Evolutionary conservation across 2,113 vertebrate genomes (phyloP).

Genomic region (Acrocephalus arundinaceus): DNA sequence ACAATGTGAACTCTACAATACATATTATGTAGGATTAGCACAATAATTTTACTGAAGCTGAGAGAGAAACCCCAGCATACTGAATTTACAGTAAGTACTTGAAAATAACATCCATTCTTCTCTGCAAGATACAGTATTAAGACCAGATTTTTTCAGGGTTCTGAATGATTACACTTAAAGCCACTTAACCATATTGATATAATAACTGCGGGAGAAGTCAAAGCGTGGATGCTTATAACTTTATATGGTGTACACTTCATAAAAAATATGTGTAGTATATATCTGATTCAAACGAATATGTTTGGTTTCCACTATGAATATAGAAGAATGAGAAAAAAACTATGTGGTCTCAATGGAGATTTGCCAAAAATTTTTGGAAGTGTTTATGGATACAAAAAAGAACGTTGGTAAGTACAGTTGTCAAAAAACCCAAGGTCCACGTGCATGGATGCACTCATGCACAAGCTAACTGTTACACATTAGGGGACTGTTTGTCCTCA

Average conservation of each 20-base stretch:
- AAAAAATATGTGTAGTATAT: neutral
- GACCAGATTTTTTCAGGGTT: slow-evolving; percentile 48
- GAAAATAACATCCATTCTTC: neutral
- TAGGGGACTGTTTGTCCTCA: neutral
- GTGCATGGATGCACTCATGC: too few relatives aligned
- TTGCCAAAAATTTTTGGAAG: neutral
- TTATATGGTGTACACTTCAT: neutral
- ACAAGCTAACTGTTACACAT: neutral
- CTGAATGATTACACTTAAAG: neutral
- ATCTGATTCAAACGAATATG: neutral
- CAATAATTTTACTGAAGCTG: neutral
- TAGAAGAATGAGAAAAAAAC: neutral
- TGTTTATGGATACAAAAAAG: neutral
- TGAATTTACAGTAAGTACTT: slow-evolving; percentile 2
- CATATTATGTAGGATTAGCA: neutral
- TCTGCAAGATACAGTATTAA: slow-evolving; percentile 32
- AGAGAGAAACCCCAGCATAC: neutral
- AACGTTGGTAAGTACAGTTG: neutral
- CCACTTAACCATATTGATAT: neutral
- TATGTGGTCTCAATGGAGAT: neutral
- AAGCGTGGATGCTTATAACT: neutral
- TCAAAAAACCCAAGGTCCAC: neutral
- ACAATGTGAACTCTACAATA: neutral
- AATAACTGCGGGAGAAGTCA: slow-evolving; percentile 21
- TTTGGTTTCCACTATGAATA: neutral